Percentiles rank a stretch among this genome's conserved stretches.
Conservation (phyloP, 92 coral and sea anemone species). For the Actinostola sp. region DNA sequence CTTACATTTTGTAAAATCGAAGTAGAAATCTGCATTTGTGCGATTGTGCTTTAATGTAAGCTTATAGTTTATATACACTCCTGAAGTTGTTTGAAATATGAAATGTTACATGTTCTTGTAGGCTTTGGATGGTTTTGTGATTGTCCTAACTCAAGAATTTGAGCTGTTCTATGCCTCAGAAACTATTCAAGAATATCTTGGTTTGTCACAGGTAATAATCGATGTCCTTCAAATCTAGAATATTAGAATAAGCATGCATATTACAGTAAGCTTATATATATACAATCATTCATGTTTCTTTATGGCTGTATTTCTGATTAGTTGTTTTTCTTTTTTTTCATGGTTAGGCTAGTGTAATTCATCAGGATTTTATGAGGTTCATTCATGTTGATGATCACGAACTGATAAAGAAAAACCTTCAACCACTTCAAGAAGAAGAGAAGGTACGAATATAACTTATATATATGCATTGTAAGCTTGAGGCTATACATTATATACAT, state of each 20-base stretch:
- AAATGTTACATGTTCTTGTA: too few species aligned
- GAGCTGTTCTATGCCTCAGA: slow-evolving; percentile 98
- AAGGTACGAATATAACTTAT: slow-evolving; percentile 22
- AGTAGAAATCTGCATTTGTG: background rate
- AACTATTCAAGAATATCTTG: slow-evolving; percentile 90
- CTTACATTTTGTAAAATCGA: background rate
- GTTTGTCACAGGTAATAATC: slow-evolving; percentile 87
- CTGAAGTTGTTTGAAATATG: too few species aligned
- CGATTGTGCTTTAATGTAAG: too few species aligned
- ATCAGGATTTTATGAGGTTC: slow-evolving; percentile 94
- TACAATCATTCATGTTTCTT: too few species aligned
- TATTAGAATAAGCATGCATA: background rate
- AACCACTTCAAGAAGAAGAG: slow-evolving; percentile 59
- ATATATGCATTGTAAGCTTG: too few species aligned
- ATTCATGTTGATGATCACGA: slow-evolving; percentile 97
- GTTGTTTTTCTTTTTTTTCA: background rate
- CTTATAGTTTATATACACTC: too few species aligned
- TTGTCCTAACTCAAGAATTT: slow-evolving; percentile 92
- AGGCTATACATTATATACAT: too few species aligned
- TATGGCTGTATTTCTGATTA: background rate
- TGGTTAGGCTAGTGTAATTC: slow-evolving; percentile 93
- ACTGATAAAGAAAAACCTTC: slow-evolving; percentile 73
- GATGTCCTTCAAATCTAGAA: background rate
- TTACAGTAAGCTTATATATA: too few species aligned
- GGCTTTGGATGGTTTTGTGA: slow-evolving; percentile 99